These are phyloP conservation scores for Colius striatus DNA, from an alignment of 2,113 vertebrate species.

Conservation along the genomic window DNA sequence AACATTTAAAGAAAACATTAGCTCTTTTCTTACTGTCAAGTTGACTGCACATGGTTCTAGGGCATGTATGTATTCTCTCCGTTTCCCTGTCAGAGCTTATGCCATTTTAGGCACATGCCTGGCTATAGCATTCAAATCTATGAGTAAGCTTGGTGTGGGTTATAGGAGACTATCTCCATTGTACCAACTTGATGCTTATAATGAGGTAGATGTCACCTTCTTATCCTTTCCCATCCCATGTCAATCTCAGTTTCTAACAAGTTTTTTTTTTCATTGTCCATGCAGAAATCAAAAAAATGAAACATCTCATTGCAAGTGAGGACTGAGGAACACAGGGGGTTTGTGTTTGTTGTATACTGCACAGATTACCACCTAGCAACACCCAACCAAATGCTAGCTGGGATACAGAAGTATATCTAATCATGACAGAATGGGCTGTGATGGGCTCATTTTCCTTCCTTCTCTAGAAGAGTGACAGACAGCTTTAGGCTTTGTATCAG, in stretches of 20 bases:
- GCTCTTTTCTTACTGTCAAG: neutral
- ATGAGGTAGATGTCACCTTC: neutral
- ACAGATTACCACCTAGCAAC: neutral
- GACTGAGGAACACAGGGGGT: neutral
- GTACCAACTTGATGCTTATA: neutral
- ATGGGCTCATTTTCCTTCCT: neutral
- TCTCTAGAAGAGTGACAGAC: neutral
- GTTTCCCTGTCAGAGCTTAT: neutral
- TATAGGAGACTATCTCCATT: neutral
- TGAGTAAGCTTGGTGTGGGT: neutral
- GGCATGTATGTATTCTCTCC: neutral
- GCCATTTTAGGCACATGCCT: neutral
- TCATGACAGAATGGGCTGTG: neutral
- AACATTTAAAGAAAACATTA: neutral
- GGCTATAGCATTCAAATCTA: neutral
- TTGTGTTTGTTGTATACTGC: neutral
- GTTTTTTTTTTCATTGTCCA: neutral
- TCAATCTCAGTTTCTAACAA: neutral
- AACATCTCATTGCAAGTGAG: neutral
- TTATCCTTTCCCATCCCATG: neutral
- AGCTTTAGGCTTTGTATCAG: neutral
- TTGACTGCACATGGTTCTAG: neutral
- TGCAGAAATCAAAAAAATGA: neutral
- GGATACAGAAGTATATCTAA: neutral
- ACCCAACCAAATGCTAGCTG: neutral